These are phyloP conservation scores for Thryonomys swinderianus DNA, from an alignment of 2,113 vertebrate species.

Conservation along the genomic window DNA sequence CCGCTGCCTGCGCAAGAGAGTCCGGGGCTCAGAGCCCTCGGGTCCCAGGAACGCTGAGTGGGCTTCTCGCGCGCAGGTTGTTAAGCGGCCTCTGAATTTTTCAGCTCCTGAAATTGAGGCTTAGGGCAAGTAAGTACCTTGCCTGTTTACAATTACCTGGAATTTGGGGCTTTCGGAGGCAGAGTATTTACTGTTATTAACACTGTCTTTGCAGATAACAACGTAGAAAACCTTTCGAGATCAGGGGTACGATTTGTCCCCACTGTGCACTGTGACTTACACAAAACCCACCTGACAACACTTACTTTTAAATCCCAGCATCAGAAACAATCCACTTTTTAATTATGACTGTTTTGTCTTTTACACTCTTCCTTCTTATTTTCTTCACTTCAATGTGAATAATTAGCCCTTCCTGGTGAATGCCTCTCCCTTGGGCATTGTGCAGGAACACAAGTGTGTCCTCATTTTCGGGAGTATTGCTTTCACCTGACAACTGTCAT, in stretches of 20 bases:
- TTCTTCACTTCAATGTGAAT: conserved; percentile 47
- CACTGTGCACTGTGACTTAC: not conserved
- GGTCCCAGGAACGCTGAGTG: not conserved
- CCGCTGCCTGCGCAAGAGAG: too few relatives aligned
- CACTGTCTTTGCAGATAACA: not conserved
- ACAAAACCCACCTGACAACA: conserved; percentile 19
- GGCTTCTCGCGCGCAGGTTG: not conserved
- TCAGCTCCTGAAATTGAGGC: conserved; percentile 2
- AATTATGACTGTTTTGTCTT: conserved; percentile 46
- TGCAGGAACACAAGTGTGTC: not conserved
- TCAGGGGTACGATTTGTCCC: not conserved
- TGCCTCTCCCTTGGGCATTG: conserved; percentile 32
- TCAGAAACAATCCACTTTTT: conserved; percentile 42
- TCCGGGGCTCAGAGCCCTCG: not conserved
- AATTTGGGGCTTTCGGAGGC: conserved; percentile 21
- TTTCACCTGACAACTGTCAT: conserved; percentile 56
- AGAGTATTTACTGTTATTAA: conserved; percentile 15
- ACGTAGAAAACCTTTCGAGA: not conserved
- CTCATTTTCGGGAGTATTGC: conserved; percentile 40
- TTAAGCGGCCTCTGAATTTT: not conserved
- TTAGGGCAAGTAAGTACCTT: not conserved
- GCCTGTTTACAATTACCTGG: not conserved
- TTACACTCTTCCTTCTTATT: not conserved
- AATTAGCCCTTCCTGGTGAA: conserved; percentile 46
- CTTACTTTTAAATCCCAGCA: not conserved